These are phyloP conservation scores for Haliclona indistincta DNA, from an alignment of 37 sponge, comb jelly and placozoan genomes.

Conservation along the genomic window DNA sequence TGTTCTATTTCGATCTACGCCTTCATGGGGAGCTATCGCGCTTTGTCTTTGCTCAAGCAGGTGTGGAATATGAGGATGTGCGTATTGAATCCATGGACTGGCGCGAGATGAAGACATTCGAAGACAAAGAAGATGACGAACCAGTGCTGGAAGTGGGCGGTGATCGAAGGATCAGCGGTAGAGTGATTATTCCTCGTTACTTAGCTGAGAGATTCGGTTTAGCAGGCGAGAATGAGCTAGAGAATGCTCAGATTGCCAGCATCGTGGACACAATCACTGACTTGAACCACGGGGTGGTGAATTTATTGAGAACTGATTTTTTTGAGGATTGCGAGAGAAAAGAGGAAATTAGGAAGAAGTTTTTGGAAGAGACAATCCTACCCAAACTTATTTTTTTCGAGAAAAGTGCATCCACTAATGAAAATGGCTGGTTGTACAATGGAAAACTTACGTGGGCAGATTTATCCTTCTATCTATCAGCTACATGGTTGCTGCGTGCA, in stretches of 20 bases:
- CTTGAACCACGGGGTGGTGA: background rate
- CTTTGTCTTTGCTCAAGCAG: conserved; percentile 51
- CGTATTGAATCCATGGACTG: conserved; percentile 16
- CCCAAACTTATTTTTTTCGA: background rate
- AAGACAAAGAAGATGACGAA: background rate
- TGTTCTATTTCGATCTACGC: conserved; percentile 31
- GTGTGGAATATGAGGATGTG: conserved; percentile 13
- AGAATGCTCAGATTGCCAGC: conserved; percentile 23
- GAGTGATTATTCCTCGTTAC: conserved; percentile 32
- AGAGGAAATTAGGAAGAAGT: background rate
- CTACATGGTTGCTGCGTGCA: background rate
- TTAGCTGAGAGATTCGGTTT: conserved; percentile 49
- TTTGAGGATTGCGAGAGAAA: conserved; percentile 25
- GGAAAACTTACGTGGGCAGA: conserved; percentile 2
- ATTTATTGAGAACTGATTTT: conserved; percentile 6
- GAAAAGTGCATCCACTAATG: no score
- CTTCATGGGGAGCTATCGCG: conserved; percentile 39
- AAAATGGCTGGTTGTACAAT: conserved; percentile 10
- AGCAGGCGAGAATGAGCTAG: conserved; percentile 15
- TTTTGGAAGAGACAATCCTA: background rate
- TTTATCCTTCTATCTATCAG: background rate
- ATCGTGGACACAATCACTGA: conserved; percentile 7
- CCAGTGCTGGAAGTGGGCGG: conserved; percentile 58
- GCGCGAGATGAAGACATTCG: no score
- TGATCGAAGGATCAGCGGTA: conserved; percentile 40